phyloP scores from a whole-genome alignment of 2,888 invertebrate species.

The Parelbella ahira region DNA sequence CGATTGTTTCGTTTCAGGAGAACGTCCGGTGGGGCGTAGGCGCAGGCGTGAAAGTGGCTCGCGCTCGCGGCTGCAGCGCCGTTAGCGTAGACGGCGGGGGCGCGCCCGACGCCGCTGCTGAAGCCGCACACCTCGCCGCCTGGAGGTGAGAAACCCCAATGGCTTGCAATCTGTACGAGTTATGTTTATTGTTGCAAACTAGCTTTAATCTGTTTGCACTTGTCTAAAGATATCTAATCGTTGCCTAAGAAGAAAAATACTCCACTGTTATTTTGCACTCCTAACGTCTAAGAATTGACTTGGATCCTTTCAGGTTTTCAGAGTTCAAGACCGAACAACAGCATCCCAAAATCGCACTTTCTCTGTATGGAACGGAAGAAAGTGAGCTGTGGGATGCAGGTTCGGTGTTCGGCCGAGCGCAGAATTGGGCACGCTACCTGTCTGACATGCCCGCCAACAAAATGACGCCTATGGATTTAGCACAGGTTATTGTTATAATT shows the following conservation, averaged over 20 bases:
- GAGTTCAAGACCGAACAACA: too few species aligned
- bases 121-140: constrained; percentile 81
- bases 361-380: too few species aligned
- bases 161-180: too few species aligned
- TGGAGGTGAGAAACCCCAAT: constrained; percentile 77
- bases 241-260: too few species aligned
- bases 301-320: too few species aligned
- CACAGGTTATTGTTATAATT: constrained; percentile 75
- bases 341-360: too few species aligned
- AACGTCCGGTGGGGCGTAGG: constrained; percentile 60
- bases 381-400: constrained; percentile 86
- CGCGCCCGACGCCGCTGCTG: constrained; percentile 83
- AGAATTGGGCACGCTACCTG: constrained; percentile 87
- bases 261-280: too few species aligned
- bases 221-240: too few species aligned
- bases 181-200: too few species aligned
- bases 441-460: constrained; percentile 89
- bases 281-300: too few species aligned
- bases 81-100: constrained; percentile 78
- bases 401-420: constrained; percentile 82
- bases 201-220: too few species aligned
- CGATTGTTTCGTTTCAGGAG: too few species aligned
- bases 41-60: constrained; percentile 50
- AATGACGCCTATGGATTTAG: constrained; percentile 88
- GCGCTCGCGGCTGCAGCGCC: constrained; percentile 39